Percentiles rank a stretch among this genome's conserved stretches.
These are phyloP conservation scores for Leptodactylus fallax DNA, from an alignment of 2,797 vertebrate genomes.

Conservation along the genomic window DNA sequence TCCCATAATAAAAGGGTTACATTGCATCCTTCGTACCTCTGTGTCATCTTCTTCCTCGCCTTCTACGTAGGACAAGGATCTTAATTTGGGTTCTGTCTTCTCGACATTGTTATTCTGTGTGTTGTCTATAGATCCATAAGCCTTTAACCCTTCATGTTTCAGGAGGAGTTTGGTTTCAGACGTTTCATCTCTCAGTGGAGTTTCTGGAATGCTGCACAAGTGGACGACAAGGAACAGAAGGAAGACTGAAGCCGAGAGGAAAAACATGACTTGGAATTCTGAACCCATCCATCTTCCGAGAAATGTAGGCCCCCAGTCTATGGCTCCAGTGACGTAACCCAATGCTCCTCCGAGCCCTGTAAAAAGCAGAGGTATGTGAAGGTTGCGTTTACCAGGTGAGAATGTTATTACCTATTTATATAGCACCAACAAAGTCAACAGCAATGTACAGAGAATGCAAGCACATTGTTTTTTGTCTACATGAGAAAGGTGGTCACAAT, in stretches of 20 bases:
- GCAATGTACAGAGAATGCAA: too few relatives aligned
- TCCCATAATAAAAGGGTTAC: too few relatives aligned
- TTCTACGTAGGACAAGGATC: constrained; percentile 73
- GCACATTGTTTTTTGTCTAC: too few relatives aligned
- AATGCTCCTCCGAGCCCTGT: constrained; percentile 92
- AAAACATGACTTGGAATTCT: constrained; percentile 96
- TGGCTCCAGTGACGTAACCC: constrained; percentile 91
- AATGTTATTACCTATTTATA: neutral
- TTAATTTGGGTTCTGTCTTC: constrained; percentile 67
- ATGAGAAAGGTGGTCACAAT: too few relatives aligned
- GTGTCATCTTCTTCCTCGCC: constrained; percentile 74
- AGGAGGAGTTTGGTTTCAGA: constrained; percentile 70
- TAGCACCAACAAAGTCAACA: neutral
- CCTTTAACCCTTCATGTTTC: constrained; percentile 66
- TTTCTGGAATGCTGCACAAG: constrained; percentile 92
- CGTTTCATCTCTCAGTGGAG: constrained; percentile 73
- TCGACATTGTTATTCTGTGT: constrained; percentile 68
- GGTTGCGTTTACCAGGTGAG: neutral
- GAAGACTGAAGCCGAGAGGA: constrained; percentile 88
- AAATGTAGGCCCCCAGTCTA: constrained; percentile 89
- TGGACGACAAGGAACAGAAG: constrained; percentile 83
- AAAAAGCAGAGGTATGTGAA: neutral
- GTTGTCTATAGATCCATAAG: constrained; percentile 80
- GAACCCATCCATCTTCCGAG: constrained; percentile 84
- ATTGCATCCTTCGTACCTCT: constrained; percentile 75